phyloP scores from a whole-genome alignment of 2,888 invertebrate species.

The Leptinotarsa peninsularis region DNA sequence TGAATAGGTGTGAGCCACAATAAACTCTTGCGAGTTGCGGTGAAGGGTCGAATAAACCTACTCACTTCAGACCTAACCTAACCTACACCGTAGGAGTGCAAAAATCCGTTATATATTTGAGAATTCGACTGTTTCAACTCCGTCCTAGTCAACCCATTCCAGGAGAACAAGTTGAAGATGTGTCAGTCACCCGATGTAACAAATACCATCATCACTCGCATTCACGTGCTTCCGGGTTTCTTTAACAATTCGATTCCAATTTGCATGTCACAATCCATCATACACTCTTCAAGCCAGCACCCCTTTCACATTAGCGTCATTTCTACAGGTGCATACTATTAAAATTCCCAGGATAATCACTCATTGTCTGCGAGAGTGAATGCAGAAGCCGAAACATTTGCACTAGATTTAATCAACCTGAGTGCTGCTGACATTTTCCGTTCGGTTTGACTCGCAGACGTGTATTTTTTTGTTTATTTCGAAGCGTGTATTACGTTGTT shows the following conservation, averaged over 20 bases:
- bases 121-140: too few relatives aligned
- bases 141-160: too few relatives aligned
- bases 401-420: constrained; percentile 40
- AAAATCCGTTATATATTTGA: too few relatives aligned
- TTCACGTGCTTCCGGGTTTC: too few relatives aligned
- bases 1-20: too few relatives aligned
- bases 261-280: constrained; percentile 24
- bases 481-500: constrained; percentile 6
- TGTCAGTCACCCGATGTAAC: too few relatives aligned
- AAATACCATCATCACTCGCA: too few relatives aligned
- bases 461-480: constrained; percentile 23
- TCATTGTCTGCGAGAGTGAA: constrained; percentile 45
- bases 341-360: constrained; percentile 43
- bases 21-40: too few relatives aligned
- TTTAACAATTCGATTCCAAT: neutral
- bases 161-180: too few relatives aligned
- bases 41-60: too few relatives aligned
- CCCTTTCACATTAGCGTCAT: constrained; percentile 33
- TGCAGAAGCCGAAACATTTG: constrained; percentile 36
- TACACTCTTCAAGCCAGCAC: constrained; percentile 6
- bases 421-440: constrained; percentile 41
- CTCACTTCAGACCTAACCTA: too few relatives aligned
- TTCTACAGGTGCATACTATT: constrained; percentile 44
- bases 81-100: too few relatives aligned
- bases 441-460: constrained; percentile 18